Percentiles rank a stretch among this genome's conserved stretches.
phyloP scores from a whole-genome alignment of 2,888 invertebrate genomes.

The Pardosa pseudoannulata region DNA sequence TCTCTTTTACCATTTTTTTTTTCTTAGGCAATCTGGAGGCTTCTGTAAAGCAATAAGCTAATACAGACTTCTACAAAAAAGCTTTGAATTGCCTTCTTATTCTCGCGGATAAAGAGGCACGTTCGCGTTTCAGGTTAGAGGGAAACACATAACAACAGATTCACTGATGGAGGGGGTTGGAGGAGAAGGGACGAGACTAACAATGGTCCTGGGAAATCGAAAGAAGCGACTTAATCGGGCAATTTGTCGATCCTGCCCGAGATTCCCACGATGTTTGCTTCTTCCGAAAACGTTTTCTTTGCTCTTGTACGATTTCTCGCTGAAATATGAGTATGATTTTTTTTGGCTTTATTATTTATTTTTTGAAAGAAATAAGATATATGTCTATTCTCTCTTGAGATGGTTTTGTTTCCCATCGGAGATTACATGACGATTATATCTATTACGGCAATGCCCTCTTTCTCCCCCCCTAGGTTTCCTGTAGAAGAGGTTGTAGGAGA shows the following conservation, averaged over 20 bases:
- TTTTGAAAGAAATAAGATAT: neutral
- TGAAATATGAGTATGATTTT: constrained; percentile 17
- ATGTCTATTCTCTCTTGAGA: constrained; percentile 7
- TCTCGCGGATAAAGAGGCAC: neutral
- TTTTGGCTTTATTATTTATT: neutral
- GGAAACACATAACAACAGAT: neutral
- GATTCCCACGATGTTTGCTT: constrained; percentile 53
- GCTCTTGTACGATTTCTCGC: neutral
- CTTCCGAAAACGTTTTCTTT: constrained; percentile 23
- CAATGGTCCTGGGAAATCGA: constrained; percentile 57
- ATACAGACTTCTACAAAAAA: neutral
- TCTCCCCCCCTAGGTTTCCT: neutral
- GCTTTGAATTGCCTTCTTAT: neutral
- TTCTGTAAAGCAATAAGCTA: constrained; percentile 3
- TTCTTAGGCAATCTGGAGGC: too few species aligned
- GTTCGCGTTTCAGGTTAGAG: constrained; percentile 1
- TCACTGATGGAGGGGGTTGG: constrained; percentile 1
- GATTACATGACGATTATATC: neutral
- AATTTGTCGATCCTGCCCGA: constrained; percentile 55
- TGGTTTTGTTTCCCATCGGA: constrained; percentile 26
- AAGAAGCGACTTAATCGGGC: constrained; percentile 62
- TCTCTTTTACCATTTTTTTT: too few species aligned
- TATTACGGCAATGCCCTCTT: neutral
- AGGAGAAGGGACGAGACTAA: constrained; percentile 51
- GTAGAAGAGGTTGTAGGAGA: neutral